Evolutionary conservation across 2,888 invertebrate genomes (phyloP), one percentile per base, ranked within the genome.

Genomic region (Pristionchus entomophagus): DNA sequence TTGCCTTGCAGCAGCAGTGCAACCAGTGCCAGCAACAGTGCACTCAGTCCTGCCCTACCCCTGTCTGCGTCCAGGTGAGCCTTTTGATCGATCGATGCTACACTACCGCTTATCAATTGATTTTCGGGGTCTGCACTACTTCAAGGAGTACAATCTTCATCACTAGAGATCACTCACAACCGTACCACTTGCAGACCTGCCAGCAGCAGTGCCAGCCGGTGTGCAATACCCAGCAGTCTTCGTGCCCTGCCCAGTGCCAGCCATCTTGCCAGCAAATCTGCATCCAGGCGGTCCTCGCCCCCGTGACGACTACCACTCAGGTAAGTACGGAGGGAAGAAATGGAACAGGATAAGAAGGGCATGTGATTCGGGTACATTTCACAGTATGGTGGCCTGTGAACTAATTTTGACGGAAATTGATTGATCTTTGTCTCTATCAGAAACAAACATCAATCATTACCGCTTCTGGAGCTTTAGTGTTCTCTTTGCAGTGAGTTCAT

Each of bases 21-120:
- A 90, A 90, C 87, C 89, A 90, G 85, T 90, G 90, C 86, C 90
- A 90, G 86, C 86, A 86, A 53, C 84, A 86, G 41, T 91, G 90
- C 87, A 69, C 84, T 59, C 84, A 84, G 80, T 87, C 88, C 2
- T 91, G 90, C 82, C 84, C 89, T 78, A 88, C 89, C 78, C 87
- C 88, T 56, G 73, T 86, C 88, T 90, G 90, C 85, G 86, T 85
- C 32, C 90, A 89, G 82, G 87, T 88, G 65, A 89, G 89, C 86
- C 85, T 84, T 81, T 14, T 17, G 53, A 59, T 3, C 65, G 17
- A 41, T 69, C 69, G 69, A 69, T 38, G 38, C 19, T 69, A 6
- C 10, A 62, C 32, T 45, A 10, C 45, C 87, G 12, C 56, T 49
- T 32, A 82, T 53, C 87, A 86, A 65, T 84, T 89, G 88, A 26